Evolutionary conservation across 2,797 vertebrate species (phyloP).

Genomic region (Caiman crocodilus): DNA sequence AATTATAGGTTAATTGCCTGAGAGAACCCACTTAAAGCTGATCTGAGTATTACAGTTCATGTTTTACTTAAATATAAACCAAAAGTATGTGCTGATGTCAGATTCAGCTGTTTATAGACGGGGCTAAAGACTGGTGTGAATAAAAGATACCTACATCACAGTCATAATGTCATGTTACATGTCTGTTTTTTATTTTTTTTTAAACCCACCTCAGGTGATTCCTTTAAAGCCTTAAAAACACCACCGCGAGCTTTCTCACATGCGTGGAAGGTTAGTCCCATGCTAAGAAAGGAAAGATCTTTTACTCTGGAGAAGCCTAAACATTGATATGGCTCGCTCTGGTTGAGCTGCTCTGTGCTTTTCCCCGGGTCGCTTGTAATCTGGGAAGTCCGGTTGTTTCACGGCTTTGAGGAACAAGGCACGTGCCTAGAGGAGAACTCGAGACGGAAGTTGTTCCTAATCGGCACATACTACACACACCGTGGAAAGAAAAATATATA

Average conservation of each 20-base stretch:
- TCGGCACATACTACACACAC: background rate
- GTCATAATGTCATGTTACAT: background rate
- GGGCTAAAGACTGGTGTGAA: background rate
- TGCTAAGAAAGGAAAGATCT: background rate
- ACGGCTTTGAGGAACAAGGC: background rate
- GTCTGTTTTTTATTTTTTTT: background rate
- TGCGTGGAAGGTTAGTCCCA: background rate
- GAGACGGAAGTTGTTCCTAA: background rate
- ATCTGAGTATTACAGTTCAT: conserved; percentile 61
- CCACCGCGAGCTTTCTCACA: background rate
- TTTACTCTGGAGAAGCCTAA: background rate
- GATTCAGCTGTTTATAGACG: background rate
- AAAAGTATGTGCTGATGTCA: conserved; percentile 45
- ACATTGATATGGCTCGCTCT: conserved; percentile 1
- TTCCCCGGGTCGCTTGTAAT: background rate
- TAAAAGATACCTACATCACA: background rate
- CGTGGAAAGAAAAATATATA: background rate
- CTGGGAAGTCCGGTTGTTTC: background rate
- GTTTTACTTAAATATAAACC: conserved; percentile 54
- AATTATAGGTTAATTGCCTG: conserved; percentile 62
- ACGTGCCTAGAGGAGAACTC: background rate
- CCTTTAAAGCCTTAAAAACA: background rate
- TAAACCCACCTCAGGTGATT: background rate
- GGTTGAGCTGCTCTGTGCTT: background rate
- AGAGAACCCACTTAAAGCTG: conserved; percentile 40